Percentiles rank a stretch among this genome's conserved stretches.
These are phyloP conservation scores for Dione vanillae DNA, from an alignment of 2,888 invertebrate genomes.

Conservation along the genomic window DNA sequence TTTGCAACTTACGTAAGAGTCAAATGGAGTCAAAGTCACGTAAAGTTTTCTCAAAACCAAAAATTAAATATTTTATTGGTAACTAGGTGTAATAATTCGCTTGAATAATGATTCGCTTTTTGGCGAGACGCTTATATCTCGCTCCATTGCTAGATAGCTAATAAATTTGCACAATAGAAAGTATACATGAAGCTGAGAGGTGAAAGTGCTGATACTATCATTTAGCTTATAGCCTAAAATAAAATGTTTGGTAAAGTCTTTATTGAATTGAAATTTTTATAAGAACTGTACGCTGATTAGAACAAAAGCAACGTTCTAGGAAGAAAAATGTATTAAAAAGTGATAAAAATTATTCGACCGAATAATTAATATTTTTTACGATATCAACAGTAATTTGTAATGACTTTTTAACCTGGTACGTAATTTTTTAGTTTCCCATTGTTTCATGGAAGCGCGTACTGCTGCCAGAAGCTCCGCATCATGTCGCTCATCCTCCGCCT, in stretches of 20 bases:
- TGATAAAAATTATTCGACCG: no score
- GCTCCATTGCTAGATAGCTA: conserved; percentile 50
- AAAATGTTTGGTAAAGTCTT: not conserved
- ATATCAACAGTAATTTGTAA: not conserved
- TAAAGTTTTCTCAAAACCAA: conserved; percentile 9
- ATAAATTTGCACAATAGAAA: conserved; percentile 58
- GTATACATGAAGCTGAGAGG: conserved; percentile 51
- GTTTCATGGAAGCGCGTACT: conserved; percentile 88
- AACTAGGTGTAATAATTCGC: no score
- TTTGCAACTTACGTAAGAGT: conserved; percentile 1
- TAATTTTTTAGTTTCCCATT: conserved; percentile 86
- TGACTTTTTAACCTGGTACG: conserved; percentile 75
- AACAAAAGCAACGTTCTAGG: not conserved
- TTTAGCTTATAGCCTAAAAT: conserved; percentile 39
- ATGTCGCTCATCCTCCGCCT: conserved; percentile 88
- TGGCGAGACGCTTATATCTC: conserved; percentile 39
- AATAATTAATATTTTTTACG: no score
- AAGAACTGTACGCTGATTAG: not conserved
- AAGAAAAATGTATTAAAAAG: no score
- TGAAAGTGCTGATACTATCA: conserved; percentile 57
- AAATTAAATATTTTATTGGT: not conserved
- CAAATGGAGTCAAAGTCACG: not conserved
- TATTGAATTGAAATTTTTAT: conserved; percentile 7
- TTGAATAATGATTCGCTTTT: not conserved
- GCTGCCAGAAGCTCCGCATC: conserved; percentile 89